phyloP scores from a whole-genome alignment of 2,888 invertebrate species.

The Ramazzottius varieornatus region DNA sequence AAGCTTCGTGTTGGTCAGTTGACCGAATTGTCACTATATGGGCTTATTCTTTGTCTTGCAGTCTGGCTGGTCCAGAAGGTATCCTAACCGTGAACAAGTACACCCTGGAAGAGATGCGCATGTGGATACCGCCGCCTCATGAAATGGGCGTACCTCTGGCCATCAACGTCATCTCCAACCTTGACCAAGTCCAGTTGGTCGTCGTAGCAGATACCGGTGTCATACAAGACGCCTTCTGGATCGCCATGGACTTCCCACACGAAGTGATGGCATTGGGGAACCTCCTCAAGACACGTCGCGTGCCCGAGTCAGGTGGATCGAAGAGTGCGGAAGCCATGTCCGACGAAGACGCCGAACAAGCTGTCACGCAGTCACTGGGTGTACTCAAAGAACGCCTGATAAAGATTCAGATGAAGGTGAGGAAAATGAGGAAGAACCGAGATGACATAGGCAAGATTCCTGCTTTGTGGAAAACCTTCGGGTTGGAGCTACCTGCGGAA shows the following conservation, averaged over 20 bases:
- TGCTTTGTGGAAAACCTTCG: slow-evolving; percentile 1
- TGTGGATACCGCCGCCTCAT: neutral
- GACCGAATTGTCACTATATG: too few species aligned
- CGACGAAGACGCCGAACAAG: neutral
- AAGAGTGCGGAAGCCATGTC: neutral
- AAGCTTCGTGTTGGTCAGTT: too few species aligned
- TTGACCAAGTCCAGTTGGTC: neutral
- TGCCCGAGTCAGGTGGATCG: neutral
- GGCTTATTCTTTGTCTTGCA: neutral
- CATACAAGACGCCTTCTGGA: neutral
- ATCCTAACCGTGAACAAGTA: neutral
- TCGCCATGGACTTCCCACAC: neutral
- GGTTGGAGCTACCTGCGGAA: neutral
- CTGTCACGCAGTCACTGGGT: neutral
- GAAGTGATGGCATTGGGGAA: slow-evolving; percentile 2
- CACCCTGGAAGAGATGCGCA: neutral
- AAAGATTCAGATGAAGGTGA: neutral
- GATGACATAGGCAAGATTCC: neutral
- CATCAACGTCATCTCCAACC: neutral
- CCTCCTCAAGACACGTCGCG: neutral
- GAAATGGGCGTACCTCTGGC: neutral
- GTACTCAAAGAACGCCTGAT: neutral
- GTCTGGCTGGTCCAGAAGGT: neutral
- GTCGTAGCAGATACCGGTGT: neutral
- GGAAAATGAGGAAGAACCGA: neutral